These are phyloP conservation scores for Teleogryllus oceanicus DNA, from an alignment of 2,888 invertebrate genomes.

Conservation along the genomic window DNA sequence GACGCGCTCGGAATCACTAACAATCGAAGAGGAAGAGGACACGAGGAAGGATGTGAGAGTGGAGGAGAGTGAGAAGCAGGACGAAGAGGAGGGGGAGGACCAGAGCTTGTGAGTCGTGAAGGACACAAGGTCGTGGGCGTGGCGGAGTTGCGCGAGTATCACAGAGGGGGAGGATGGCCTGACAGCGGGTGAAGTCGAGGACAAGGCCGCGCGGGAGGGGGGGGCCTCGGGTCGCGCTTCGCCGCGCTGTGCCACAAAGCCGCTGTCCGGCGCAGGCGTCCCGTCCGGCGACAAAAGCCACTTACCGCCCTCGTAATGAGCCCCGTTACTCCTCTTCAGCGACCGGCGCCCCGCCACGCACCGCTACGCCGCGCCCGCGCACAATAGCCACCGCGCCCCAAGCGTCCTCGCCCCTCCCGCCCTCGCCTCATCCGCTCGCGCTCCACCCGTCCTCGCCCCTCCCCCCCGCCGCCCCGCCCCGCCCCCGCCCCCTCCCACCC, in stretches of 20 bases:
- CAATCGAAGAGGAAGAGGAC: no score
- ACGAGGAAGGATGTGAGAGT: neutral
- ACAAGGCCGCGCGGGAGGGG: neutral
- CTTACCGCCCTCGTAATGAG: slow-evolving; percentile 19
- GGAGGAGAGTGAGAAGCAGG: neutral
- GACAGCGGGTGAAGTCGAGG: no score
- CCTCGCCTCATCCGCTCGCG: no score
- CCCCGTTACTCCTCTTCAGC: neutral
- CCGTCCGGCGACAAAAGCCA: neutral
- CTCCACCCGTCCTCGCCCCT: no score
- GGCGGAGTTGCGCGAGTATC: neutral
- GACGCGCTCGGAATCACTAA: no score
- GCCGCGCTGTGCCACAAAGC: neutral
- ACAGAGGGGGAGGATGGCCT: no score
- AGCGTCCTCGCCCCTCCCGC: no score
- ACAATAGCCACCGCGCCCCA: no score
- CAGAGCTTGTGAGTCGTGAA: neutral
- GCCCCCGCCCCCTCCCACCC: no score
- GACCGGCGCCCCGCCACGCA: no score
- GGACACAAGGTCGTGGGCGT: neutral
- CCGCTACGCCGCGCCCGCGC: no score
- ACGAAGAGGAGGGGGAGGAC: neutral
- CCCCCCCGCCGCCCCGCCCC: no score
- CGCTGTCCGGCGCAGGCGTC: neutral
- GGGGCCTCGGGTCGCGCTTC: neutral